Evolutionary conservation across 64 coral and sea anemone species (phyloP).

Genomic region (Dendrophyllia cribrosa): DNA sequence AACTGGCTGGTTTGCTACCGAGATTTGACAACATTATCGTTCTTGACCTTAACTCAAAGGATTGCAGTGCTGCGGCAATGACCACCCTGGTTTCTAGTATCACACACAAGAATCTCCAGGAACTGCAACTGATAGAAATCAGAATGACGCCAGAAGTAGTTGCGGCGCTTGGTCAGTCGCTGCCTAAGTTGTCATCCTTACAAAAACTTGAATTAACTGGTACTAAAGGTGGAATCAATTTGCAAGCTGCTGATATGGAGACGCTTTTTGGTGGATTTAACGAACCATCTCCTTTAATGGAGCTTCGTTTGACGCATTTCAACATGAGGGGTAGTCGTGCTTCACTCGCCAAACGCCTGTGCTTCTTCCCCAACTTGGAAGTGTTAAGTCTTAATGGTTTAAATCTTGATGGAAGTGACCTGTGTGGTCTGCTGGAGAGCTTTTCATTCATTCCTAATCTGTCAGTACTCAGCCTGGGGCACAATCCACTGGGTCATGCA

Average conservation of each 20-base stretch:
- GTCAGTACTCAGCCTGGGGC: background rate
- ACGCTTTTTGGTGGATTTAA: background rate
- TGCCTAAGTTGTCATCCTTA: background rate
- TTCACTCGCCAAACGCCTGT: background rate
- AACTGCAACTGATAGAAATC: background rate
- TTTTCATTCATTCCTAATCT: background rate
- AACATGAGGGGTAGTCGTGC: background rate
- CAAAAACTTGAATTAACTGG: background rate
- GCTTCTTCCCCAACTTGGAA: background rate
- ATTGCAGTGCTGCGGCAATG: background rate
- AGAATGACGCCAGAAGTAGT: background rate
- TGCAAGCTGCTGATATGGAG: background rate
- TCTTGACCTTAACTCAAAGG: background rate
- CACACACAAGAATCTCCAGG: background rate
- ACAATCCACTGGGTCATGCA: background rate
- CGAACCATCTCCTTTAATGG: background rate
- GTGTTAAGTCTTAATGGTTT: background rate
- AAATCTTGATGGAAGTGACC: background rate
- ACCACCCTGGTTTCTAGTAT: background rate
- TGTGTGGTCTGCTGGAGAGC: background rate
- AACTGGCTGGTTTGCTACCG: background rate
- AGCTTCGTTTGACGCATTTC: background rate
- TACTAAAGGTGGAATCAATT: background rate
- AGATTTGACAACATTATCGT: background rate
- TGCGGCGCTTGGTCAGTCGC: background rate